Evolutionary conservation across 2,797 vertebrate genomes (phyloP).

Genomic region (Enteromius afrohamiltoni): DNA sequence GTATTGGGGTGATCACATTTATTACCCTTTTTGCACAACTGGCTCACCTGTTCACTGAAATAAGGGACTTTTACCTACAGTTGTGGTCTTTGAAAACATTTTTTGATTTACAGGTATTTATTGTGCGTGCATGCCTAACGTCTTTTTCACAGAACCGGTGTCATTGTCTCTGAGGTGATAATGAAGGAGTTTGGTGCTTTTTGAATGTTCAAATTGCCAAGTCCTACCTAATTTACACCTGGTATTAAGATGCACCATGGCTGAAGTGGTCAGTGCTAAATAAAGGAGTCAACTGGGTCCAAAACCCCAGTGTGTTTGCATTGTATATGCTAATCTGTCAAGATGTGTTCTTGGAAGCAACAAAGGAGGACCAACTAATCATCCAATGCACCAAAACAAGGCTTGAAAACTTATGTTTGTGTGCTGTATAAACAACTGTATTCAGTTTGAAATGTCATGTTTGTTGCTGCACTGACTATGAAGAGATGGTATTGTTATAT

Average conservation of each 20-base stretch:
- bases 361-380: not conserved
- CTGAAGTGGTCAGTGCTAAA: not conserved
- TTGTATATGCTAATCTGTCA: not conserved
- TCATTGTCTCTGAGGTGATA: not conserved
- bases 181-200: not conserved
- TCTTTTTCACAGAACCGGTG: conserved; percentile 1
- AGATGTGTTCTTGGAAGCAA: not conserved
- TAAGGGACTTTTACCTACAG: not conserved
- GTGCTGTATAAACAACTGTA: not conserved
- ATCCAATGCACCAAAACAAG: not conserved
- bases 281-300: not conserved
- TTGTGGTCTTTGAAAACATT: conserved; percentile 7
- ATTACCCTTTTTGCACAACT: not conserved
- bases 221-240: not conserved
- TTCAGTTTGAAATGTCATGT: not conserved
- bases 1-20: not conserved
- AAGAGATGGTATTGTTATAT: not conserved
- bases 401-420: not conserved
- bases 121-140: not conserved
- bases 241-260: not conserved
- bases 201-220: not conserved
- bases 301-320: not conserved
- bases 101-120: not conserved
- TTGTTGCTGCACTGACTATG: not conserved
- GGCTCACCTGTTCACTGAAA: not conserved